Percentiles rank a stretch among this genome's conserved stretches.
These are phyloP conservation scores for Tarsius wallacei DNA, from an alignment of 2,797 vertebrate genomes.

Conservation along the genomic window DNA sequence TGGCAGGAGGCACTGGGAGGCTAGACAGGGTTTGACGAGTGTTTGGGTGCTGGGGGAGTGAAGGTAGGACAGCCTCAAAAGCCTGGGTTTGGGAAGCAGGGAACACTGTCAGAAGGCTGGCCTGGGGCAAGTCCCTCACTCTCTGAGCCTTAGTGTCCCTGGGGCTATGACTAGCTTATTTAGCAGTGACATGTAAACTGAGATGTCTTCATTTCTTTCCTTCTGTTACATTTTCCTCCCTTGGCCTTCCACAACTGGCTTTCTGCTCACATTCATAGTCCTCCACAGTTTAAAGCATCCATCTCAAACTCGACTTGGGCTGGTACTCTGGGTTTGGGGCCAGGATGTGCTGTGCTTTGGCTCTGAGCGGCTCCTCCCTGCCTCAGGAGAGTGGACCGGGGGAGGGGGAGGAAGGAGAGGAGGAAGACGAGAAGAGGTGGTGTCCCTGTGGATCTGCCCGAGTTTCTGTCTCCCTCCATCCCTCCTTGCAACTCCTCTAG, in stretches of 20 bases:
- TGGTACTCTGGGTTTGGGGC: neutral
- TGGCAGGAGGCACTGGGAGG: neutral
- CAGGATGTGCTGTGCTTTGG: fast-evolving
- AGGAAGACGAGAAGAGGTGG: neutral
- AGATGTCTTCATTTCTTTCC: neutral
- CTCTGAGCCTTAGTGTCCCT: neutral
- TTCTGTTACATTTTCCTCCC: neutral
- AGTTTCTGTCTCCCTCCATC: neutral
- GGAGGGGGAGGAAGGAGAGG: neutral
- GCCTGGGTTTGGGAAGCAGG: neutral
- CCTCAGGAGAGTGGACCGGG: no score
- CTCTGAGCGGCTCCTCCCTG: neutral
- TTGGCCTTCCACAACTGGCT: neutral
- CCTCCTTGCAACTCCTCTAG: neutral
- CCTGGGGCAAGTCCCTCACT: neutral
- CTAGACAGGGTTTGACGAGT: no score
- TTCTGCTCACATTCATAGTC: neutral
- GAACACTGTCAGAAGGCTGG: neutral
- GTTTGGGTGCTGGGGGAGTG: neutral
- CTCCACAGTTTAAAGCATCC: neutral
- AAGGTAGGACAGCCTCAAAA: neutral
- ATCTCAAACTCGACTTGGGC: neutral
- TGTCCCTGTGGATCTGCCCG: no score
- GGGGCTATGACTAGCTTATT: neutral
- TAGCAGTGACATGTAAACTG: neutral